Evolutionary conservation across 2,113 vertebrate genomes (phyloP).

Genomic region (Osmerus mordax): DNA sequence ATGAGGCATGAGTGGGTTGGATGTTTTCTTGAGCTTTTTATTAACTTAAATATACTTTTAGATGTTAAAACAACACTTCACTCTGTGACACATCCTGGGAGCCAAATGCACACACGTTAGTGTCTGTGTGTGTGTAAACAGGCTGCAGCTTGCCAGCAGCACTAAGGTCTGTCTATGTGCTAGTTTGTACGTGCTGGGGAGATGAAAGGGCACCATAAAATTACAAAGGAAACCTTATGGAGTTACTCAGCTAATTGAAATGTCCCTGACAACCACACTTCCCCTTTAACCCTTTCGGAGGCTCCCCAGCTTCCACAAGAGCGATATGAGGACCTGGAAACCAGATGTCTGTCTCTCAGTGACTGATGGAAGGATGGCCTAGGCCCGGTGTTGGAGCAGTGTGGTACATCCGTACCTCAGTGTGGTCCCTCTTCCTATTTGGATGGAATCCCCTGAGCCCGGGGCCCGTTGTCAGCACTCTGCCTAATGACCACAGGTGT

Average conservation of each 20-base stretch:
- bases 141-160: constrained; percentile 41
- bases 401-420: constrained; percentile 21
- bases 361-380: no score
- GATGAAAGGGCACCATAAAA: constrained; percentile 64
- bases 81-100: constrained; percentile 19
- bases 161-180: constrained; percentile 41
- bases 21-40: constrained; percentile 9
- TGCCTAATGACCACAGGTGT: constrained; percentile 67
- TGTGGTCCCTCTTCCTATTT: constrained; percentile 37
- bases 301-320: constrained; percentile 12
- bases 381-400: background rate
- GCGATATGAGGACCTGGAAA: background rate
- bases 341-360: constrained; percentile 10
- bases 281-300: constrained; percentile 31
- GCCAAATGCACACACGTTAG: constrained; percentile 11
- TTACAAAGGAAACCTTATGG: constrained; percentile 58
- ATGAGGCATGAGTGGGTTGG: constrained; percentile 14
- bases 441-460: constrained; percentile 48
- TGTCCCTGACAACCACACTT: constrained; percentile 33
- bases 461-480: constrained; percentile 59
- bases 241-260: constrained; percentile 55
- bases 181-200: constrained; percentile 41
- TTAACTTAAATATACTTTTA: constrained; percentile 10
- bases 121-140: constrained; percentile 23
- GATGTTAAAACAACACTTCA: constrained; percentile 19